Conservation (phyloP, 2,888 invertebrate species). For the Nematopogon swammerdamellus region DNA sequence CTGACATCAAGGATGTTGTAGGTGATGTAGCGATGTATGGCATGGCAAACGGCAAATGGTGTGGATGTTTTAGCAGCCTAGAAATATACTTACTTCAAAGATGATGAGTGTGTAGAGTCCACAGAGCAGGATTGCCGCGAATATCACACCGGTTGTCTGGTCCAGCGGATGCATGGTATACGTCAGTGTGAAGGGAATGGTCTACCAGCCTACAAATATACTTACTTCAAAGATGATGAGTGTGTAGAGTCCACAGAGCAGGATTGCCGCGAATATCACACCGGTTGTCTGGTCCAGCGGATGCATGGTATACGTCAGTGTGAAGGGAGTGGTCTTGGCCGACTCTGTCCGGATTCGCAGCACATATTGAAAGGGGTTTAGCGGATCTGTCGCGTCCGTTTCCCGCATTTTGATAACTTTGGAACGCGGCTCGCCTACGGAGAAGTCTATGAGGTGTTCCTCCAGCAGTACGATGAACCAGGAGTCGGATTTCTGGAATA, state of each 20-base stretch:
- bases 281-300: slow-evolving; percentile 66
- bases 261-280: slow-evolving; percentile 66
- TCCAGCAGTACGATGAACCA: slow-evolving; percentile 62
- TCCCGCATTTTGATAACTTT: slow-evolving; percentile 29
- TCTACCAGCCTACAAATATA: too few relatives aligned
- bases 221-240: slow-evolving; percentile 84
- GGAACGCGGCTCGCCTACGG: slow-evolving; percentile 42
- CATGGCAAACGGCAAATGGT: too few relatives aligned
- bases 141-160: slow-evolving; percentile 64
- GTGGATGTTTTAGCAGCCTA: too few relatives aligned
- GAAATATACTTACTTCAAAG: slow-evolving; percentile 79
- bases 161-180: slow-evolving; percentile 65
- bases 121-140: slow-evolving; percentile 68
- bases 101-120: slow-evolving; percentile 78
- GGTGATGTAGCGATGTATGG: too few relatives aligned
- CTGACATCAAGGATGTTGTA: too few relatives aligned
- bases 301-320: slow-evolving; percentile 52
- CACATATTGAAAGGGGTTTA: slow-evolving; percentile 12
- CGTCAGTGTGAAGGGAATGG: slow-evolving; percentile 28
- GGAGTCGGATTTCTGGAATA: slow-evolving; percentile 35
- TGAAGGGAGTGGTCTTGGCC: slow-evolving; percentile 24
- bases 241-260: slow-evolving; percentile 73
- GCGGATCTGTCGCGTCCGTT: slow-evolving; percentile 10
- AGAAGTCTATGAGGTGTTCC: slow-evolving; percentile 56
- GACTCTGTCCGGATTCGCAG: slow-evolving; percentile 23